A percentile compares a stretch with the other conserved stretches of the same genome.
phyloP scores from a whole-genome alignment of 2,797 vertebrate genomes.

The Spea hammondii region DNA sequence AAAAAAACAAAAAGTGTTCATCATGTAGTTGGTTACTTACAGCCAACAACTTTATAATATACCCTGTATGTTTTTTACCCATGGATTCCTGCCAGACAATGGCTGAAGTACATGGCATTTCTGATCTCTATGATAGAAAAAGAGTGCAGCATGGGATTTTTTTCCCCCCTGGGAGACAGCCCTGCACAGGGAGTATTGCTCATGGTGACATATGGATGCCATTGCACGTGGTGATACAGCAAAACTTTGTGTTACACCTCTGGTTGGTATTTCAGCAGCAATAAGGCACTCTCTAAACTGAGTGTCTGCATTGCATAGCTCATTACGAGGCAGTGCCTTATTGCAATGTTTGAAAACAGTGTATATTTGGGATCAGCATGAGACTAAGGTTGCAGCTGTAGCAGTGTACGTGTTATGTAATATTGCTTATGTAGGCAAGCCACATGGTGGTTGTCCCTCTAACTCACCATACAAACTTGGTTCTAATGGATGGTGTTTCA shows the following conservation, averaged over 20 bases:
- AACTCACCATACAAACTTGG: conserved; percentile 25
- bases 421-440: conserved; percentile 50
- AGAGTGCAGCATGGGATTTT: conserved; percentile 3
- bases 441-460: conserved; percentile 8
- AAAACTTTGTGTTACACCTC: conserved; percentile 34
- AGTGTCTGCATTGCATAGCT: conserved; percentile 35
- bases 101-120: background rate
- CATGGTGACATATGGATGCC: conserved; percentile 5
- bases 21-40: background rate
- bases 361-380: conserved; percentile 31
- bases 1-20: too few relatives aligned
- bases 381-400: conserved; percentile 39
- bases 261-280: conserved; percentile 43
- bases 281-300: conserved; percentile 49
- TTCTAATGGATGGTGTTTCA: conserved; percentile 30
- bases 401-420: conserved; percentile 40
- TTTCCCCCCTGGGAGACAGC: conserved; percentile 15
- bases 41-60: background rate
- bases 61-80: background rate
- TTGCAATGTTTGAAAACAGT: conserved; percentile 42
- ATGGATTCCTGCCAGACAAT: background rate
- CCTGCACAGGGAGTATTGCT: conserved; percentile 19
- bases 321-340: conserved; percentile 43
- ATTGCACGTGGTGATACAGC: conserved; percentile 19
- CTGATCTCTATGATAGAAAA: conserved; percentile 28